Evolutionary conservation across 2,888 invertebrate genomes (phyloP), one percentile per base, ranked within the genome.

Genomic region (Cephonodes hylas): DNA sequence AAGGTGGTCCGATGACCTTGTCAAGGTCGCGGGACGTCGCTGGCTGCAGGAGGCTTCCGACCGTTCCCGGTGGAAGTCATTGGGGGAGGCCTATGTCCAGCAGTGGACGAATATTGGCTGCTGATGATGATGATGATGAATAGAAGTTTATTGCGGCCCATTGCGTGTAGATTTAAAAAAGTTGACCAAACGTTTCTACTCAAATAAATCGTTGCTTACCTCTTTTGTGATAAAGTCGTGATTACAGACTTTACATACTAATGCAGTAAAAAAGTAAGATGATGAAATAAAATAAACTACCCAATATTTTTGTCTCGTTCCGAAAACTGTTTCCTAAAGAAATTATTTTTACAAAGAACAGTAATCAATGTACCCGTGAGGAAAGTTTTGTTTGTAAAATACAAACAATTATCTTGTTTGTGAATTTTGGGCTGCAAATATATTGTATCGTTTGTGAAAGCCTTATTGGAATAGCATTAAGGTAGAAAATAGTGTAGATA

Each of bases 351-450:
- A 71, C 75, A 78, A 79, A 78, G 75, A 79, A 77, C 76, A 74
- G 66, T 70, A 74, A 73, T 79, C 69, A 62, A 82, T 78, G 72
- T 71, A 76, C 77, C 83, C 82, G 80, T 74, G 71, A 81, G 80
- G 80, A 84, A 81, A 84, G 78, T 80, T 80, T 73, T 74, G 78
- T 61, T 78, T 68, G 45, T 38, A 61, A 80, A 83, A 86, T 85
- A 76, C 81, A 77, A 83, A 85, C 83, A 82, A 88, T 89, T 89
- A 89, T 84, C 85, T 84, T 79, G 80, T 84, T 84, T 78, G 73
- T 81, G 73, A 23, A 60, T 15, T 25, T 13, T 25, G 1, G 1
- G 20, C 59, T 64, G 23, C 61, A 42, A 46, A 56, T 58, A 2
- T 2, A 22, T 5, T 18, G 34, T 46, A 53, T 18, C 45, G 63